A percentile compares a stretch with the other conserved stretches of the same genome.
Conservation (phyloP, 2,888 invertebrate species). For the Camponotus fellah region DNA sequence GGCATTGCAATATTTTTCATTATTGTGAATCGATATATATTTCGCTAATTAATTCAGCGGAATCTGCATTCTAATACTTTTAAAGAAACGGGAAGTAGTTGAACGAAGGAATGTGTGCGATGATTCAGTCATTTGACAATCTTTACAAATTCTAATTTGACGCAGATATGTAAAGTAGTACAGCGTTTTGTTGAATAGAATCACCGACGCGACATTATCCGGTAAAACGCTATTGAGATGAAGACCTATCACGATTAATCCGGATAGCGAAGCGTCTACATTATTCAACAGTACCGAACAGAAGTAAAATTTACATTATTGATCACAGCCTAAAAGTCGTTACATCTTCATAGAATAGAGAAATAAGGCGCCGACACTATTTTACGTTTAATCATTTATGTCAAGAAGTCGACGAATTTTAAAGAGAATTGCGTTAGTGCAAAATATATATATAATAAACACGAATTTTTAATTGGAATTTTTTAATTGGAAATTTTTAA, state of each 20-base stretch:
- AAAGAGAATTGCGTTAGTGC: not conserved
- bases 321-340: slow-evolving; percentile 60
- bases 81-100: not conserved
- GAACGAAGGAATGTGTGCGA: not conserved
- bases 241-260: slow-evolving; percentile 45
- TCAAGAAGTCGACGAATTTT: not conserved
- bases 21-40: not conserved
- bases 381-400: not conserved
- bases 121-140: slow-evolving; percentile 2
- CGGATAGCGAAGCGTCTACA: slow-evolving; percentile 32
- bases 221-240: slow-evolving; percentile 16
- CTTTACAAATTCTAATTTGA: slow-evolving; percentile 18
- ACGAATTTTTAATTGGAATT: not conserved
- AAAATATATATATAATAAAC: not conserved
- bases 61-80: not conserved
- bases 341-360: slow-evolving; percentile 46
- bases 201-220: slow-evolving; percentile 10
- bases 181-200: not conserved
- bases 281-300: slow-evolving; percentile 55
- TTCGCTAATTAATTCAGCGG: not conserved
- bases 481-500: not conserved
- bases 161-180: slow-evolving; percentile 20
- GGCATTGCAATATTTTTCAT: not conserved
- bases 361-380: not conserved
- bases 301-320: slow-evolving; percentile 68